A percentile compares a stretch with the other conserved stretches of the same genome.
phyloP scores from a whole-genome alignment of 2,888 invertebrate species.

The Lobophora halterata region DNA sequence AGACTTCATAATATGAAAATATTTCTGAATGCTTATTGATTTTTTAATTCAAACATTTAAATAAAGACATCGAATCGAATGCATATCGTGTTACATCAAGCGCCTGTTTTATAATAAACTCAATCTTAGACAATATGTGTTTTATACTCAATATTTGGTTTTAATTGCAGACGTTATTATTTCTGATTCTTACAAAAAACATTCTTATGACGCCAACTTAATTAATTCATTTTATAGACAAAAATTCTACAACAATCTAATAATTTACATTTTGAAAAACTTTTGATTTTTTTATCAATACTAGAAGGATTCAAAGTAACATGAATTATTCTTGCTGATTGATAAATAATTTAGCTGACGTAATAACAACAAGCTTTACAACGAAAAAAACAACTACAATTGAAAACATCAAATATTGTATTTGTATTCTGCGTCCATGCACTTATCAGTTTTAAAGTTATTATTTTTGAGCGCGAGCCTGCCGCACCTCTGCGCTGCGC shows the following conservation, averaged over 20 bases:
- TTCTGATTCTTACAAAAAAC: constrained; percentile 28
- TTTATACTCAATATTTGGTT: constrained; percentile 31
- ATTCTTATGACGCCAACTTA: constrained; percentile 34
- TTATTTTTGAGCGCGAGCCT: constrained; percentile 25
- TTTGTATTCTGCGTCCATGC: constrained; percentile 5
- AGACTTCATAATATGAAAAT: constrained; percentile 28
- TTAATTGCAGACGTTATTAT: constrained; percentile 33
- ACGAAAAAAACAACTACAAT: too few relatives aligned
- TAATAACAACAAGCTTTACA: too few relatives aligned
- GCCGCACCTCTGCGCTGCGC: constrained; percentile 21
- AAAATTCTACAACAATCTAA: constrained; percentile 38
- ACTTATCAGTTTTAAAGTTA: constrained; percentile 15
- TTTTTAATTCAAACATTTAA: constrained; percentile 32
- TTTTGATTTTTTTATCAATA: too few relatives aligned
- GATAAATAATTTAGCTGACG: too few relatives aligned
- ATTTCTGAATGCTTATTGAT: constrained; percentile 25
- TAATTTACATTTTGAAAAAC: too few relatives aligned
- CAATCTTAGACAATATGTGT: constrained; percentile 34
- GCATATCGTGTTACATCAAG: constrained; percentile 34
- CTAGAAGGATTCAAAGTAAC: too few relatives aligned
- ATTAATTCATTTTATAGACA: constrained; percentile 33
- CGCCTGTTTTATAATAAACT: constrained; percentile 31
- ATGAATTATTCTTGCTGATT: too few relatives aligned
- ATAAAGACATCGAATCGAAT: constrained; percentile 35
- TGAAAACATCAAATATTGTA: constrained; percentile 14